These are phyloP conservation scores for Pandemis heparana DNA, from an alignment of 2,888 invertebrate genomes.

Conservation along the genomic window DNA sequence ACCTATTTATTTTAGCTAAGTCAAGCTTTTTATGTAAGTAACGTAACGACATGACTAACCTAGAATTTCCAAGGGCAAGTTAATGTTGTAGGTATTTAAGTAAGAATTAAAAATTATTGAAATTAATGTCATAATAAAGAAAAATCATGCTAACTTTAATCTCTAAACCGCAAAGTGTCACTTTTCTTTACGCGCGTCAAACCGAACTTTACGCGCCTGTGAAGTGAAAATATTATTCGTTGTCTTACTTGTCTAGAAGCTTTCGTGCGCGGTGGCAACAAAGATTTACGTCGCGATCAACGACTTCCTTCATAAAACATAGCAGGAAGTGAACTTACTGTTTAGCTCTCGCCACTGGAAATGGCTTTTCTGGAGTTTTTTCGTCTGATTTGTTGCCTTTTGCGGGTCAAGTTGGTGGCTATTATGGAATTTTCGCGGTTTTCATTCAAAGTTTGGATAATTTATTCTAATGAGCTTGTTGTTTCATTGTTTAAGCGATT, in stretches of 20 bases:
- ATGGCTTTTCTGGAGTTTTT: slow-evolving; percentile 14
- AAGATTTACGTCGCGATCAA: slow-evolving; percentile 77
- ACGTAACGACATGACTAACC: no score
- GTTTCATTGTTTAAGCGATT: no score
- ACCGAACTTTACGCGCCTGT: neutral
- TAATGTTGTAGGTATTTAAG: no score
- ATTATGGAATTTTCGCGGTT: neutral
- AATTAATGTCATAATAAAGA: no score
- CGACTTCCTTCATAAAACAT: slow-evolving; percentile 78
- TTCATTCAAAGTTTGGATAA: no score
- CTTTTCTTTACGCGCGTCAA: neutral
- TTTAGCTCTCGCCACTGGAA: slow-evolving; percentile 5
- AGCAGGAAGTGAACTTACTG: slow-evolving; percentile 29
- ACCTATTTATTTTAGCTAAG: no score
- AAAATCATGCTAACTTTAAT: no score
- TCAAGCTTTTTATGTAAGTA: no score
- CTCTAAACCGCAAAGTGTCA: neutral
- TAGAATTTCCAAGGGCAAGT: no score
- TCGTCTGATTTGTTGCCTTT: slow-evolving; percentile 15
- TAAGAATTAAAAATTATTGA: no score
- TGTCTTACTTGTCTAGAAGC: neutral
- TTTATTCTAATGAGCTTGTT: no score
- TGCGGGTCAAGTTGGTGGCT: neutral
- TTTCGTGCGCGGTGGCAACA: slow-evolving; percentile 26
- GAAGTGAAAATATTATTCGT: neutral